Conservation (phyloP, 2,113 vertebrate species). For the Neolamprologus devosi region DNA sequence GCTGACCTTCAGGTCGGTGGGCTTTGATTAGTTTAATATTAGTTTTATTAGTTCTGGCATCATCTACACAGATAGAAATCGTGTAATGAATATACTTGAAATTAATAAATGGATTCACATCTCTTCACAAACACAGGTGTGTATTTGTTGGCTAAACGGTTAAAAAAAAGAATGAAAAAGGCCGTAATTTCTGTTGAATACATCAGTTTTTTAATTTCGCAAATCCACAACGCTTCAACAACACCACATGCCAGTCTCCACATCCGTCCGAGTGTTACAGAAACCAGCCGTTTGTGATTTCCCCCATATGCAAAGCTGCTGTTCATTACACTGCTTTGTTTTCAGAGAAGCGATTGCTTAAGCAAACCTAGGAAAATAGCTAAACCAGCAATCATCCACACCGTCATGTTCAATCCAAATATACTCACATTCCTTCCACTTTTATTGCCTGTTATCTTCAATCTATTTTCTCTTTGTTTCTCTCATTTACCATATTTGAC, state of each 20-base stretch:
- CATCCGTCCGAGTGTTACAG: background rate
- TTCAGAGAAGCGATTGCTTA: constrained; percentile 42
- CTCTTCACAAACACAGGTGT: background rate
- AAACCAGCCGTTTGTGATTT: constrained; percentile 56
- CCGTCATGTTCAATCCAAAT: background rate
- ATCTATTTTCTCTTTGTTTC: background rate
- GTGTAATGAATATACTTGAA: background rate
- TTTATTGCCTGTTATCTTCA: background rate
- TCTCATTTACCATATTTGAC: background rate
- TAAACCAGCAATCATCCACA: background rate
- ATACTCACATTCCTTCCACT: background rate
- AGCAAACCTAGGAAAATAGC: constrained; percentile 63
- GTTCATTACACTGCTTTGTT: constrained; percentile 59
- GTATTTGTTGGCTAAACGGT: background rate
- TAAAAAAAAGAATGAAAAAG: background rate
- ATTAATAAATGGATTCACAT: background rate
- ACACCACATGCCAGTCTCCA: background rate
- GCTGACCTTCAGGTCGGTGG: background rate
- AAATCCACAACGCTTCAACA: background rate
- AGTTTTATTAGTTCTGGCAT: background rate
- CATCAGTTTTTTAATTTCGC: background rate
- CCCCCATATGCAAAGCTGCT: constrained; percentile 61
- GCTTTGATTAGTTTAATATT: background rate
- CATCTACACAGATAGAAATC: background rate
- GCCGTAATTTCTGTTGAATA: background rate